Evolutionary conservation across 2,888 invertebrate genomes (phyloP).

Genomic region (Lithophane socia): DNA sequence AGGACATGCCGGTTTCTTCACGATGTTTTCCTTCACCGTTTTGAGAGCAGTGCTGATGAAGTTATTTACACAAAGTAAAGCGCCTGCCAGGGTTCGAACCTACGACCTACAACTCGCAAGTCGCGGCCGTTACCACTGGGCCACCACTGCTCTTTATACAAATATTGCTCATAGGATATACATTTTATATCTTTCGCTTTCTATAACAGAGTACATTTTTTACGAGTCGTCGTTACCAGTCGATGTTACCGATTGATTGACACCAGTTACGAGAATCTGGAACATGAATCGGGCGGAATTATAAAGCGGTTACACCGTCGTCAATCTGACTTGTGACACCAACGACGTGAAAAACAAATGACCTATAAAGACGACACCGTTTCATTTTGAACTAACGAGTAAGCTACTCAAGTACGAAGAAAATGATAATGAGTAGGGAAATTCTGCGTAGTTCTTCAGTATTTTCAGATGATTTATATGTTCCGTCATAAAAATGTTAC

Average conservation of each 20-base stretch:
- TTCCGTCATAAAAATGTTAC: conserved; percentile 32
- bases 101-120: too few relatives aligned
- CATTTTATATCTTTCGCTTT: conserved; percentile 1
- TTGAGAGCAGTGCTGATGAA: too few relatives aligned
- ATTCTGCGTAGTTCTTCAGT: not conserved
- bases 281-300: conserved; percentile 58
- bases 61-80: too few relatives aligned
- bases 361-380: conserved; percentile 11
- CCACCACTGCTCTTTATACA: too few relatives aligned
- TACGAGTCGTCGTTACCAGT: not conserved
- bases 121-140: too few relatives aligned
- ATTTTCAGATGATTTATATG: not conserved
- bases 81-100: too few relatives aligned
- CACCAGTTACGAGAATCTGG: conserved; percentile 28
- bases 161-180: not conserved
- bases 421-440: not conserved
- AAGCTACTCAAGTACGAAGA: not conserved
- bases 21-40: too few relatives aligned
- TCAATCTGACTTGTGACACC: conserved; percentile 29
- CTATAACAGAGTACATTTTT: not conserved
- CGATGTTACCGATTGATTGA: conserved; percentile 39
- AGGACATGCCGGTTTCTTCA: too few relatives aligned
- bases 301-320: conserved; percentile 40
- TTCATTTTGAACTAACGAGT: not conserved
- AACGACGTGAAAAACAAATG: conserved; percentile 29